phyloP scores from a whole-genome alignment of 2,113 vertebrate genomes.

The Apteryx owenii region DNA sequence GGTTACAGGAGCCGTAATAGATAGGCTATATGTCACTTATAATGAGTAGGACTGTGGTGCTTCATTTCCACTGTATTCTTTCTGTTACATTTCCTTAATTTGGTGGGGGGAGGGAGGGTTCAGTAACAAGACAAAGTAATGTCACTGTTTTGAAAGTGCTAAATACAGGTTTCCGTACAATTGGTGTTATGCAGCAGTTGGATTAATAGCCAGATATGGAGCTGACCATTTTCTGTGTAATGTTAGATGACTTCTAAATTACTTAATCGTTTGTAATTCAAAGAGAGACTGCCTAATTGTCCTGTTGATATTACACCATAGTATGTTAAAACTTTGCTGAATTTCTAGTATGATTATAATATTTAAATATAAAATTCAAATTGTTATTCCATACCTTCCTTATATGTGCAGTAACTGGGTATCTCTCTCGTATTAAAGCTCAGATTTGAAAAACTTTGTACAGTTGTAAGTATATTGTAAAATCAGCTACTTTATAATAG shows the following conservation, averaged over 20 bases:
- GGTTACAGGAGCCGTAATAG: not conserved
- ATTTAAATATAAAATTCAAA: slow-evolving; percentile 15
- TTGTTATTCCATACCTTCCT: not conserved
- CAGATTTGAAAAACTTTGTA: slow-evolving; percentile 5
- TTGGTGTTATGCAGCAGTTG: not conserved
- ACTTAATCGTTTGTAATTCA: not conserved
- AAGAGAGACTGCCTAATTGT: not conserved
- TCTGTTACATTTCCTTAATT: not conserved
- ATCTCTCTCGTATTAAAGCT: not conserved
- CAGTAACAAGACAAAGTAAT: not conserved
- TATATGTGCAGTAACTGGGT: not conserved
- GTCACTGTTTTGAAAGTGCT: not conserved
- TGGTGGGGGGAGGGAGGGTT: not conserved
- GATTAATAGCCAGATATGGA: not conserved
- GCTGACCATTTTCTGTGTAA: not conserved
- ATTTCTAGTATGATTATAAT: not conserved
- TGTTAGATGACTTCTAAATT: slow-evolving; percentile 24
- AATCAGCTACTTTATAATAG: slow-evolving; percentile 63
- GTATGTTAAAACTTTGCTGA: not conserved
- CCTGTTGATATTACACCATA: not conserved
- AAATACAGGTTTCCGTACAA: not conserved
- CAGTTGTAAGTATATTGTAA: slow-evolving; percentile 59
- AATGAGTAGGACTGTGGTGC: not conserved
- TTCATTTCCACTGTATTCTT: not conserved
- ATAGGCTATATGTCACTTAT: not conserved